Conservation (phyloP, 2,113 vertebrate species). For the Rhombomys opimus region DNA sequence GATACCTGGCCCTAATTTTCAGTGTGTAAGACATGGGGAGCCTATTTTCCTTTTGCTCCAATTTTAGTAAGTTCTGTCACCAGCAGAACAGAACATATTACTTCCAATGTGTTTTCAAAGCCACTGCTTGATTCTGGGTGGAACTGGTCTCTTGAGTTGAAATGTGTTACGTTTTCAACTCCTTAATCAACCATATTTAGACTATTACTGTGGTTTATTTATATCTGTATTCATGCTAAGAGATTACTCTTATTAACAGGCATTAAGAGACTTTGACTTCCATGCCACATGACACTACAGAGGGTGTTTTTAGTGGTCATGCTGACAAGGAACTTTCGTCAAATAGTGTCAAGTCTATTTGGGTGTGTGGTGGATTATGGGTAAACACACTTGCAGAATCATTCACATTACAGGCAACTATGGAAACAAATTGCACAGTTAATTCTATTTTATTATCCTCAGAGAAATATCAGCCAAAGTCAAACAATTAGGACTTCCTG, state of each 20-base stretch:
- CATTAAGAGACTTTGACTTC: not conserved
- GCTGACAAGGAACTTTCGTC: not conserved
- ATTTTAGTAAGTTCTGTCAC: not conserved
- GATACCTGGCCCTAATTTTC: not conserved
- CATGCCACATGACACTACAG: not conserved
- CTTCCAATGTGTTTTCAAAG: not conserved
- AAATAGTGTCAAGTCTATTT: not conserved
- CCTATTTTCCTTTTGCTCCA: not conserved
- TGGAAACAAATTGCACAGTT: not conserved
- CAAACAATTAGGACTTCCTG: not conserved
- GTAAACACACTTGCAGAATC: not conserved
- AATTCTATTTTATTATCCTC: not conserved
- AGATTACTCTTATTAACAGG: not conserved
- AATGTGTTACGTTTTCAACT: not conserved
- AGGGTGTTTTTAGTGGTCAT: not conserved
- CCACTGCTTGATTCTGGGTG: not conserved
- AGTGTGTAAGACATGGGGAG: not conserved
- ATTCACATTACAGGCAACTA: not conserved
- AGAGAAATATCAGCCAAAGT: not conserved
- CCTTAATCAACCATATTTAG: not conserved
- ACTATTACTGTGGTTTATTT: not conserved
- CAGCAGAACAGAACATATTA: not conserved
- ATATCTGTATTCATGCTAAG: not conserved
- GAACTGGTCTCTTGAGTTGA: not conserved
- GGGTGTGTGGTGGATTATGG: not conserved